Base-by-base conservation (phyloP, 1,140 invertebrate species). In the Bicyclus anynana region DNA sequence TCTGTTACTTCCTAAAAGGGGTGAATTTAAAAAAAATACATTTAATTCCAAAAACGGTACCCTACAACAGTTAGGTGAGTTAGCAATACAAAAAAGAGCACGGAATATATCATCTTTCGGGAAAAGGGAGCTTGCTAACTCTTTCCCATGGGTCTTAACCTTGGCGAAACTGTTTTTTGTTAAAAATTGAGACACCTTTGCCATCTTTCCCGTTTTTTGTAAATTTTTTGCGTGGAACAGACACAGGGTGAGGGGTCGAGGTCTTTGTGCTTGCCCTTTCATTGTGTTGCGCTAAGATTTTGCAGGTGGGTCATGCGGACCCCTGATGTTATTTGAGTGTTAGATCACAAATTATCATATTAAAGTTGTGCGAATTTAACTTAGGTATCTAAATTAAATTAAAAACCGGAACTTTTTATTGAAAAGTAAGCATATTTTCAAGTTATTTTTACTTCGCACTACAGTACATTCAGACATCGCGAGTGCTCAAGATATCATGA, bases 81-180 rank as follows among this genome's bases (percentile, higher is more conserved):
- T 33, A 33, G 4, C 10, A 5, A 1, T 16, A 18, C 49, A 57
- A 73, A 77, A 80, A 81, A 79, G n/a, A 76, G 68, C 56, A 47
- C 77, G 77, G 71, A 82, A 86, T 77, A 85, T 75, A 74, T 78
- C 72, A 64, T 65, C 63, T 70, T 75, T 75, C 66, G 63, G 59
- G 57, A 69, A 72, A 76, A 77, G 69, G 59, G 72, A 20, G 13
- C 21, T 27, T 2, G 69, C 72, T 78, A 86, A 86, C 85, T 86
- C 83, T 88, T 88, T 88, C 85, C 83, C 85, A 86, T 85, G 83
- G 79, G 79, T 88, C 83, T 86, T 86, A 86, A 86, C 83, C 83
- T 88, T 77, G 68, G 73, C 68, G 68, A 73, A 33, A 76, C 58
- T 77, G n/a, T n/a, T 85, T 85, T 86, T 80, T 82, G 61, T 76